Evolutionary conservation across 2,113 vertebrate species (phyloP), one percentile per base, ranked within the genome.

Genomic region (Gallinago undulata): DNA sequence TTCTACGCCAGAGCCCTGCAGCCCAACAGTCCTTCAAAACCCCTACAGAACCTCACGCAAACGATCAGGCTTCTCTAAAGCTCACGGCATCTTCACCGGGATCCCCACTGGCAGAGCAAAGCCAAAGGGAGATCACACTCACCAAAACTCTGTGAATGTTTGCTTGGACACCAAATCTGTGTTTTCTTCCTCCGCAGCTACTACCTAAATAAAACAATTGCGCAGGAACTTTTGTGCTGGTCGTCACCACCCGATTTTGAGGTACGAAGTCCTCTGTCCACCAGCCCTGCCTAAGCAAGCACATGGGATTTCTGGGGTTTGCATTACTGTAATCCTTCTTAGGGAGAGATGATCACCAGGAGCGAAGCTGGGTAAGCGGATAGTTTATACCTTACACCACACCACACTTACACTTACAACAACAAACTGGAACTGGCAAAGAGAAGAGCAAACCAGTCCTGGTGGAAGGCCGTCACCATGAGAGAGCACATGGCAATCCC

Each of bases 261-360:
- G 53, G 10, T 7, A 2, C 0, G 4, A 62, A 13, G 15, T 6
- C 37, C 82, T 33, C 60, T 14, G 10, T 18, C 27, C 48, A 6
- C 21, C 87, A 63, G 78, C 75, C 35, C 70, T 9, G 51, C 78
- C 73, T 1, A 6, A 41, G 50, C 45, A 4, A 33, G 47, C 55
- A 11, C 30, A 0, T 0, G 43, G 48, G 10, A 43, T 25, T 13
- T 10, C 76, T 39, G 0, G 7, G 6, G 3, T 8, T 2, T 9
- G 25, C 81, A 12, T 1, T 2, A 7, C 78, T 7, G 5, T 4
- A 43, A 77, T 3, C 41, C 13, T 39, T 19, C 53, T 27, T 3
- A 2, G 17, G 81, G 41, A 64, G 23, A 59, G 67, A 30, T 0
- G 1, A 48, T 4, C 41, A 9, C 31, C 0, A 3, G 37, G 75